Evolutionary conservation across 2,113 vertebrate genomes (phyloP).

Genomic region (Takifugu bimaculatus): DNA sequence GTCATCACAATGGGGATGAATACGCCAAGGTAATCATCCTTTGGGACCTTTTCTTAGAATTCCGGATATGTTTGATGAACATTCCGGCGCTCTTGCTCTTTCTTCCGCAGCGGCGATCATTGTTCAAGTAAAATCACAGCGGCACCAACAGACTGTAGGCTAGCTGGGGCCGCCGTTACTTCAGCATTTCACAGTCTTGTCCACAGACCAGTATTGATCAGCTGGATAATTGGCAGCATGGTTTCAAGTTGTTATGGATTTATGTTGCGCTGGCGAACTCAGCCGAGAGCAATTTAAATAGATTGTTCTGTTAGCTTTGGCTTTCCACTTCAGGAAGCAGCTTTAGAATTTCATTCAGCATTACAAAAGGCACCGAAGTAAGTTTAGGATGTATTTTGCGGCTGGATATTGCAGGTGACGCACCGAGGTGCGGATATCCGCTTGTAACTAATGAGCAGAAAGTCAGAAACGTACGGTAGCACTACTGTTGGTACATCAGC

Average conservation of each 20-base stretch:
- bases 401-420: slow-evolving; percentile 11
- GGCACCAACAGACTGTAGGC: not conserved
- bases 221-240: slow-evolving; percentile 50
- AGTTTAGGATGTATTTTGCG: slow-evolving; percentile 9
- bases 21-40: slow-evolving; percentile 75
- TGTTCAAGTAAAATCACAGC: too few relatives aligned
- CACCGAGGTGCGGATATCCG: slow-evolving; percentile 9
- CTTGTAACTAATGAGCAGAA: slow-evolving; percentile 41
- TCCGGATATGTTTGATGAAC: not conserved
- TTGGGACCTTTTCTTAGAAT: not conserved
- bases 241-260: slow-evolving; percentile 16
- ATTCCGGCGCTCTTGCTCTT: too few relatives aligned
- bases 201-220: slow-evolving; percentile 32
- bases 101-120: too few relatives aligned
- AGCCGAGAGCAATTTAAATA: slow-evolving; percentile 40
- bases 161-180: slow-evolving; percentile 24
- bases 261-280: slow-evolving; percentile 9
- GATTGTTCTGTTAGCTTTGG: slow-evolving; percentile 29
- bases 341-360: slow-evolving; percentile 17
- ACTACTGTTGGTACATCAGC: slow-evolving; percentile 51
- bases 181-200: slow-evolving; percentile 18
- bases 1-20: slow-evolving; percentile 77
- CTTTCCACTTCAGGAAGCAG: slow-evolving; percentile 25
- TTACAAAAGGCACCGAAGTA: slow-evolving; percentile 16
- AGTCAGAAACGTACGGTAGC: slow-evolving; percentile 38